Percentiles rank a stretch among this genome's conserved stretches.
Conservation (phyloP, 1,140 invertebrate species). For the Solen grandis region DNA sequence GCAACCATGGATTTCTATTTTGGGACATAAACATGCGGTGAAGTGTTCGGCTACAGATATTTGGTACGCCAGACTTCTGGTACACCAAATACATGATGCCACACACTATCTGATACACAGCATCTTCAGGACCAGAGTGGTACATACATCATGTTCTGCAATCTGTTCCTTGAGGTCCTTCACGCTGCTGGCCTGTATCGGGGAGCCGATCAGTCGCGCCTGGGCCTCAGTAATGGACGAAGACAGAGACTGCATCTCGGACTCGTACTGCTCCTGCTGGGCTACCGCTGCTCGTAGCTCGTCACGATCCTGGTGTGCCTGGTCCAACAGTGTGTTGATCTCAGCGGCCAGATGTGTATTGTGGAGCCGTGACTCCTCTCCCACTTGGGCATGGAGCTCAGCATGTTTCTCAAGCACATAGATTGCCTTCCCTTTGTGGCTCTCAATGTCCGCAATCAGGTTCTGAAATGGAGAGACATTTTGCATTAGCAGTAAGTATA, state of each 20-base stretch:
- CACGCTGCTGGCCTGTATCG: slow-evolving; percentile 89
- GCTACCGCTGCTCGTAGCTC: slow-evolving; percentile 88
- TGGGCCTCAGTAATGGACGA: slow-evolving; percentile 93
- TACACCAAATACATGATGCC: no score
- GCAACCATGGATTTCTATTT: no score
- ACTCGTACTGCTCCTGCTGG: slow-evolving; percentile 83
- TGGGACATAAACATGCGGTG: no score
- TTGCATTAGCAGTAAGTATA: no score
- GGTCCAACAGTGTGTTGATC: slow-evolving; percentile 69
- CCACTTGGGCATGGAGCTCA: slow-evolving; percentile 54
- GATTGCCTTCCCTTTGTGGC: slow-evolving; percentile 67
- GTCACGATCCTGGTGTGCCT: slow-evolving; percentile 66
- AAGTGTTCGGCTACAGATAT: no score
- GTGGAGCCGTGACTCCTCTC: slow-evolving; percentile 55
- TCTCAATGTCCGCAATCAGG: slow-evolving; percentile 73
- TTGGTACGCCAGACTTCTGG: no score
- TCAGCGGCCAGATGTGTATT: slow-evolving; percentile 64
- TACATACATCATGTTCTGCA: slow-evolving; percentile 95
- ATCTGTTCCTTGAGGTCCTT: slow-evolving; percentile 91
- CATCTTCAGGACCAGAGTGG: no score
- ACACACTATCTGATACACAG: no score
- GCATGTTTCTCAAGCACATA: slow-evolving; percentile 66
- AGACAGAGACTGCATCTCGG: slow-evolving; percentile 69
- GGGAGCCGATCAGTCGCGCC: slow-evolving; percentile 90
- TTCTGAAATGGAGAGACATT: slow-evolving; percentile 64